Conservation (phyloP, 2,113 vertebrate species). For the Pica pica region DNA sequence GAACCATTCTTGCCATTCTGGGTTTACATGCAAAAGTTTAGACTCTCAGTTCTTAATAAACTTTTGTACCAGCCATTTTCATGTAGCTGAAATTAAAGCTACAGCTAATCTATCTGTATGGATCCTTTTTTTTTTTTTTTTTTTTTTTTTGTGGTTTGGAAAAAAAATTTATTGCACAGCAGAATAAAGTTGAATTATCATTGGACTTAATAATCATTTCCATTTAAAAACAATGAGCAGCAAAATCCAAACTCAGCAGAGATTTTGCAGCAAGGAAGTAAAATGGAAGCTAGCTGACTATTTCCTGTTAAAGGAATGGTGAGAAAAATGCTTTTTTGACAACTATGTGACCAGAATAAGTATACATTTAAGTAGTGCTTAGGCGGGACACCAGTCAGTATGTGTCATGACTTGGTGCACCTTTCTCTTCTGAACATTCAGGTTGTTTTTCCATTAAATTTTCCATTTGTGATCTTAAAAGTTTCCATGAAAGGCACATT, state of each 20-base stretch:
- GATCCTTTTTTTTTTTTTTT: neutral
- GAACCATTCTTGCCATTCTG: constrained; percentile 30
- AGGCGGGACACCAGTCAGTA: neutral
- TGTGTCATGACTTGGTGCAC: neutral
- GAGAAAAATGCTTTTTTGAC: rapidly evolving
- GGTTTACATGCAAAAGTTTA: constrained; percentile 24
- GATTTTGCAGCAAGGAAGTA: neutral
- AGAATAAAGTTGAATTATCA: neutral
- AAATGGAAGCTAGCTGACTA: neutral
- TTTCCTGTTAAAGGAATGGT: neutral
- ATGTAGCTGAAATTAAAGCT: neutral
- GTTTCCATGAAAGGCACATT: neutral
- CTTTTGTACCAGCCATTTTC: neutral
- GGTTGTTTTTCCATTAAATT: neutral
- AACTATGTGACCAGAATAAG: neutral
- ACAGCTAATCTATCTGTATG: neutral
- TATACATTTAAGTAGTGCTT: neutral
- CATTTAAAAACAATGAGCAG: neutral
- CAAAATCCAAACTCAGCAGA: neutral
- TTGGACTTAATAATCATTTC: neutral
- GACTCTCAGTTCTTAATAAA: neutral
- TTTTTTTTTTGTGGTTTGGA: neutral
- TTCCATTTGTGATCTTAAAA: neutral
- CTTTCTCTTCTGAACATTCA: neutral
- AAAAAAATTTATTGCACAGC: neutral